Percentiles rank a stretch among this genome's conserved stretches.
Evolutionary conservation across 64 coral and sea anemone genomes (phyloP).

Genomic region (Montipora capricornis): DNA sequence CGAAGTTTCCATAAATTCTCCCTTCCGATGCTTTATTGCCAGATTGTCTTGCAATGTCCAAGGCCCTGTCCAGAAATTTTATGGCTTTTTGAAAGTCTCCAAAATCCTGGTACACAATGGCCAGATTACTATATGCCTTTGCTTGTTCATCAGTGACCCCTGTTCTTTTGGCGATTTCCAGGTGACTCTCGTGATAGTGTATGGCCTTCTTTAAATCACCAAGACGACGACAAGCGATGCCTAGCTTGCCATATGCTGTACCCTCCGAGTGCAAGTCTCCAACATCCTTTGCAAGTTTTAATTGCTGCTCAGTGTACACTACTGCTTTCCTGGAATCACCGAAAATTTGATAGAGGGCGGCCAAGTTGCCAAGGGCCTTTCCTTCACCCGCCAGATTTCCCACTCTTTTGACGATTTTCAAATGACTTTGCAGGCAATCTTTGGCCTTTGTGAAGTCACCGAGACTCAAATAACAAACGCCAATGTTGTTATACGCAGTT

Average conservation of each 20-base stretch:
- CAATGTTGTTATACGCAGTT: conserved; percentile 1
- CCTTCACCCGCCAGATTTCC: neutral
- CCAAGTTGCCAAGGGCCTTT: neutral
- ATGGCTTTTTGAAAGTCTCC: conserved; percentile 28
- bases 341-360: too few relatives aligned
- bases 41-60: neutral
- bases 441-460: neutral
- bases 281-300: neutral
- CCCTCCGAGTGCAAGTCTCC: neutral
- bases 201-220: conserved; percentile 21
- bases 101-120: neutral
- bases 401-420: neutral
- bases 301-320: neutral
- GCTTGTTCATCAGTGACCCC: neutral
- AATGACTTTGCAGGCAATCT: neutral
- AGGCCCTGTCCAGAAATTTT: neutral
- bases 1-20: neutral
- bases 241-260: neutral
- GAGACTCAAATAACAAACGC: neutral
- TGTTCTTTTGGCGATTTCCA: conserved; percentile 2
- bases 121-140: conserved; percentile 4
- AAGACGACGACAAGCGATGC: neutral
- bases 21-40: conserved; percentile 5
- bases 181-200: neutral
- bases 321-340: neutral